Percentiles rank a stretch among this genome's conserved stretches.
These are phyloP conservation scores for Prionace glauca DNA, from an alignment of 2,797 vertebrate genomes.

Conservation along the genomic window DNA sequence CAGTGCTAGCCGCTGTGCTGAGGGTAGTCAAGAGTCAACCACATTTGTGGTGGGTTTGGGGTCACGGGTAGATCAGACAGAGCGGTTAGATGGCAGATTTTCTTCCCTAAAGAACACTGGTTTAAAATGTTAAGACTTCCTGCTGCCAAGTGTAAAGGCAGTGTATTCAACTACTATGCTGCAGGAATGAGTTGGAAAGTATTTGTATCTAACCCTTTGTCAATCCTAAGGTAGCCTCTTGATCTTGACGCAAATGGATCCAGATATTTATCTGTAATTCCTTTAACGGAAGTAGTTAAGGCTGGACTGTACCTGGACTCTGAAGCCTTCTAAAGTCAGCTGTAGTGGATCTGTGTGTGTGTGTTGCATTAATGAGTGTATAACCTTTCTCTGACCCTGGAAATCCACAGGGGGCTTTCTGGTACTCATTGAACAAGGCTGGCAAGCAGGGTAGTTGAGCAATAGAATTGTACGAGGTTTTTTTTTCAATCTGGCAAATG, in stretches of 20 bases:
- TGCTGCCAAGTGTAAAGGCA: neutral
- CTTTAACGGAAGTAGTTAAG: neutral
- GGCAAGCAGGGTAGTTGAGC: neutral
- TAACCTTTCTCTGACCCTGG: neutral
- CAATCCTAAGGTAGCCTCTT: neutral
- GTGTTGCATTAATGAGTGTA: neutral
- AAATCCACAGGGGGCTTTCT: neutral
- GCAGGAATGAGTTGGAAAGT: too few species aligned
- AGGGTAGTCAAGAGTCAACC: too few species aligned
- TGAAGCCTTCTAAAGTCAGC: neutral
- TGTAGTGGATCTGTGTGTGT: neutral
- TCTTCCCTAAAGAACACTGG: too few species aligned
- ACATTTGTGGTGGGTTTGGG: too few species aligned
- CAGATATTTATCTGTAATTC: neutral
- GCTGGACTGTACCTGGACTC: neutral
- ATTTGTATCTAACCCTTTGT: neutral
- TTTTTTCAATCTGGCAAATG: neutral
- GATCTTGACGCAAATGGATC: neutral
- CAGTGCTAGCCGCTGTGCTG: too few species aligned
- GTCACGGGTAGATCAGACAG: too few species aligned
- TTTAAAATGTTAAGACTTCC: neutral
- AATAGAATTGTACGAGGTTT: too few species aligned
- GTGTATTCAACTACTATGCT: neutral
- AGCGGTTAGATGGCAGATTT: too few species aligned
- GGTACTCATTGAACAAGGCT: neutral